Percentiles rank a stretch among this genome's conserved stretches.
These are phyloP conservation scores for Mythimna pallens DNA, from an alignment of 2,888 invertebrate genomes.

Conservation along the genomic window DNA sequence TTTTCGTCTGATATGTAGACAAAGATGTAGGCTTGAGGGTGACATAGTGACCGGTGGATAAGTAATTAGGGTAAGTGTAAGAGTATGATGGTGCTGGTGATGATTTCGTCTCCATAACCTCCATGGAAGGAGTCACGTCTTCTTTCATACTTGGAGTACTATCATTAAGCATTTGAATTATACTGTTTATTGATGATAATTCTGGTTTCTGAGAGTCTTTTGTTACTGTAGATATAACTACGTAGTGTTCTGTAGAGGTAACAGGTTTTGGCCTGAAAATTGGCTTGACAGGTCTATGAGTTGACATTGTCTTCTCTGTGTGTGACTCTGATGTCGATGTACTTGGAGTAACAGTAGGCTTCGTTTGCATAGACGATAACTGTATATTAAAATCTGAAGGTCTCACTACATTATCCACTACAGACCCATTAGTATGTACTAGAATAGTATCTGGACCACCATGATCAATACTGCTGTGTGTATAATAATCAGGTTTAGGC, in stretches of 20 bases:
- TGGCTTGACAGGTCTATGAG: slow-evolving; percentile 87
- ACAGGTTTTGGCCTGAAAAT: slow-evolving; percentile 90
- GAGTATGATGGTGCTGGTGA: slow-evolving; percentile 78
- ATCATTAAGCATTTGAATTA: slow-evolving; percentile 92
- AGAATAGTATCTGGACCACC: slow-evolving; percentile 92
- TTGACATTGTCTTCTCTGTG: slow-evolving; percentile 76
- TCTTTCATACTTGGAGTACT: slow-evolving; percentile 84
- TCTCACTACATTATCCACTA: slow-evolving; percentile 87
- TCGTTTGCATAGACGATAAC: slow-evolving; percentile 87
- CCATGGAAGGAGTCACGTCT: slow-evolving; percentile 79
- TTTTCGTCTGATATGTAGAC: slow-evolving; percentile 69
- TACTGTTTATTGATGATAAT: slow-evolving; percentile 89
- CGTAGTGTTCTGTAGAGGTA: slow-evolving; percentile 87
- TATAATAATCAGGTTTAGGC: slow-evolving; percentile 81
- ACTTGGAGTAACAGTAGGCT: slow-evolving; percentile 81
- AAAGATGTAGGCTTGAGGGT: slow-evolving; percentile 81
- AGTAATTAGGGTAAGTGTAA: slow-evolving; percentile 76
- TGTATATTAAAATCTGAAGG: slow-evolving; percentile 89
- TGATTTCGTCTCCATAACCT: slow-evolving; percentile 83
- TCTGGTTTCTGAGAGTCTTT: slow-evolving; percentile 86
- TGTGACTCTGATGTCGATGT: slow-evolving; percentile 77
- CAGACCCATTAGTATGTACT: slow-evolving; percentile 90
- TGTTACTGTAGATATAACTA: slow-evolving; percentile 90
- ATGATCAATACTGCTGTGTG: slow-evolving; percentile 91
- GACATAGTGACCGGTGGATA: slow-evolving; percentile 85